A percentile compares a stretch with the other conserved stretches of the same genome.
These are phyloP conservation scores for Cydia splendana DNA, from an alignment of 1,140 invertebrate species.

Conservation along the genomic window DNA sequence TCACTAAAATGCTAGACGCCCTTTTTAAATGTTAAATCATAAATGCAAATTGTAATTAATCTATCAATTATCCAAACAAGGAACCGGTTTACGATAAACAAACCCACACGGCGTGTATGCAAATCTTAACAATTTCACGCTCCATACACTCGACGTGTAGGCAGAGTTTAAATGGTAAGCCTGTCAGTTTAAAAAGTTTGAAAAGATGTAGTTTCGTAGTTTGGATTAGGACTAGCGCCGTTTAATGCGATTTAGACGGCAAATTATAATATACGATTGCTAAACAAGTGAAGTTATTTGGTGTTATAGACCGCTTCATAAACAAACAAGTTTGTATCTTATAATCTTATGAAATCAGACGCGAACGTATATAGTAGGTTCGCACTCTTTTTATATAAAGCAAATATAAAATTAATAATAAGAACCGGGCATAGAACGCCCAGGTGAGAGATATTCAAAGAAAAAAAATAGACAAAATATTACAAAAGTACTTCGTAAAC, in stretches of 20 bases:
- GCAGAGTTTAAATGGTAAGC: neutral
- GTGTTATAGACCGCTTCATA: neutral
- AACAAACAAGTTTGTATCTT: neutral
- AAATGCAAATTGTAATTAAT: conserved; percentile 15
- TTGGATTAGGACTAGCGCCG: neutral
- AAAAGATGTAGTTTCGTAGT: neutral
- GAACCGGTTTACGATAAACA: conserved; percentile 5
- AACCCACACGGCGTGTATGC: neutral
- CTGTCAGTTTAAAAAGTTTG: conserved; percentile 2
- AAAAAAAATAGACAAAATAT: too few relatives aligned
- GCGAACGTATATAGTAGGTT: too few relatives aligned
- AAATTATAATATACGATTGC: neutral
- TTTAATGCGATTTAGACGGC: neutral
- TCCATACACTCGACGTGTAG: neutral
- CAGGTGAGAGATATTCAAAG: too few relatives aligned
- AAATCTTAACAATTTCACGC: conserved; percentile 11
- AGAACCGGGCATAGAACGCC: too few relatives aligned
- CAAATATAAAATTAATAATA: too few relatives aligned
- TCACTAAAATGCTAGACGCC: neutral
- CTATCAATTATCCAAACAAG: conserved; percentile 16
- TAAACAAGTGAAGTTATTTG: neutral
- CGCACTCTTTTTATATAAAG: too few relatives aligned
- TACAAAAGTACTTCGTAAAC: too few relatives aligned
- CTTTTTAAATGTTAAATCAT: neutral
- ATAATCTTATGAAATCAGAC: neutral